Evolutionary conservation across 1,140 invertebrate genomes (phyloP).

Genomic region (Pinna nobilis): DNA sequence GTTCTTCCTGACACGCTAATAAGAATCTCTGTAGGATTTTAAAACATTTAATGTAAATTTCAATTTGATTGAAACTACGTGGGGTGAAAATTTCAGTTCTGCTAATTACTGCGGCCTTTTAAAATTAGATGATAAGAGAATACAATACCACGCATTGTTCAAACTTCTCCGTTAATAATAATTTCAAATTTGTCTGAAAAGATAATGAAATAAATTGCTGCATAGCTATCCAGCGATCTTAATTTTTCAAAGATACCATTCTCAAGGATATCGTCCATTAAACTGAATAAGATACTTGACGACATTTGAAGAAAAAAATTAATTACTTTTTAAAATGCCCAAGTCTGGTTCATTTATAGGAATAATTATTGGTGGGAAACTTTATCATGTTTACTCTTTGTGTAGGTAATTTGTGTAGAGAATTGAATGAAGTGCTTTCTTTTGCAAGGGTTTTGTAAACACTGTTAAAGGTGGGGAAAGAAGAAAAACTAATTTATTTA

Average conservation of each 20-base stretch:
- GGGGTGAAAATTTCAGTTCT: slow-evolving; percentile 5
- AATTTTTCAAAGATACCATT: slow-evolving; percentile 4
- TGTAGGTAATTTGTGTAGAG: slow-evolving; percentile 26
- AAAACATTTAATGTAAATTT: slow-evolving; percentile 24
- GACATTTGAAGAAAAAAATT: slow-evolving; percentile 15
- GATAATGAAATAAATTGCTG: slow-evolving; percentile 20
- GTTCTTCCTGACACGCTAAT: too few species aligned
- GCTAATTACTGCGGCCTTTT: slow-evolving; percentile 13
- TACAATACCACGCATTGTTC: slow-evolving; percentile 2
- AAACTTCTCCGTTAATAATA: background rate
- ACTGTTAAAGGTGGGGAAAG: slow-evolving; percentile 16
- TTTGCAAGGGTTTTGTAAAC: slow-evolving; percentile 35
- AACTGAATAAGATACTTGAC: slow-evolving; percentile 20
- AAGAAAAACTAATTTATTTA: slow-evolving; percentile 31
- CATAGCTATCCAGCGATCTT: slow-evolving; percentile 6
- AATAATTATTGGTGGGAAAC: slow-evolving; percentile 32
- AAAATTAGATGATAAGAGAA: slow-evolving; percentile 16
- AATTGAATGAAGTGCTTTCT: slow-evolving; percentile 33
- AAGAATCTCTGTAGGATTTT: slow-evolving; percentile 11
- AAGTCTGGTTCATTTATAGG: slow-evolving; percentile 12
- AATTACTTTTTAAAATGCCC: slow-evolving; percentile 39
- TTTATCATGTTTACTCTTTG: slow-evolving; percentile 27
- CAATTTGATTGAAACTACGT: slow-evolving; percentile 13
- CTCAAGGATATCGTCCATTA: slow-evolving; percentile 9
- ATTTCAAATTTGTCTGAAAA: slow-evolving; percentile 13